Evolutionary conservation across 2,888 invertebrate species (phyloP).

Genomic region (Athalia rosae): DNA sequence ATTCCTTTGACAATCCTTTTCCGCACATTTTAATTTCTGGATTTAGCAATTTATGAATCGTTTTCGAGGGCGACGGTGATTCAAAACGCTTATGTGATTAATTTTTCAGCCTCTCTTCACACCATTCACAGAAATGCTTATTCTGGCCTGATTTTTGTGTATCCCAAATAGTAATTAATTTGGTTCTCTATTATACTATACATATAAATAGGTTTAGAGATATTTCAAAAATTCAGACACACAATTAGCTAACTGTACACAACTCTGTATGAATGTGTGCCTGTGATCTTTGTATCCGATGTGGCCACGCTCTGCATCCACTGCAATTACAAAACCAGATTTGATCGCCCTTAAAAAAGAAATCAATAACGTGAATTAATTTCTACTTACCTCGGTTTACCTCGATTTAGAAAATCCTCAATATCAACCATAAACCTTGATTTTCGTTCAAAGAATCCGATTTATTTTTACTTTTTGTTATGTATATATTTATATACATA

Average conservation of each 20-base stretch:
- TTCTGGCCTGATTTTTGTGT: background rate
- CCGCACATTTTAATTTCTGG: too few species aligned
- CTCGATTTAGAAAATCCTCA: background rate
- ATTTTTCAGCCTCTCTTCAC: background rate
- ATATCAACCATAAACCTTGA: background rate
- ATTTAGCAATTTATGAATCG: too few species aligned
- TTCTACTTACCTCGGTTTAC: too few species aligned
- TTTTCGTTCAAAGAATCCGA: background rate
- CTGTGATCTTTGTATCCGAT: slow-evolving; percentile 62
- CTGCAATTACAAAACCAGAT: slow-evolving; percentile 73
- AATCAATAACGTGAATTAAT: background rate
- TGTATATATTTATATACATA: background rate
- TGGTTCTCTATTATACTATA: background rate
- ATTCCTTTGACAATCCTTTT: too few species aligned
- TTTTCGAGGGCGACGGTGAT: too few species aligned
- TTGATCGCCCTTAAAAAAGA: slow-evolving; percentile 57
- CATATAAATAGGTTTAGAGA: background rate
- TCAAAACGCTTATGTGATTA: too few species aligned
- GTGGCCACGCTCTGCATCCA: slow-evolving; percentile 64
- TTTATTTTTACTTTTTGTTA: background rate
- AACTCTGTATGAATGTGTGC: slow-evolving; percentile 69
- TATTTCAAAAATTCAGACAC: background rate
- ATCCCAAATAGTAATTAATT: background rate
- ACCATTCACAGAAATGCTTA: background rate
- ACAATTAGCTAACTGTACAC: slow-evolving; percentile 28